Percentiles rank a stretch among this genome's conserved stretches.
Evolutionary conservation across 2,888 invertebrate genomes (phyloP).

Genomic region (Arenicola marina): DNA sequence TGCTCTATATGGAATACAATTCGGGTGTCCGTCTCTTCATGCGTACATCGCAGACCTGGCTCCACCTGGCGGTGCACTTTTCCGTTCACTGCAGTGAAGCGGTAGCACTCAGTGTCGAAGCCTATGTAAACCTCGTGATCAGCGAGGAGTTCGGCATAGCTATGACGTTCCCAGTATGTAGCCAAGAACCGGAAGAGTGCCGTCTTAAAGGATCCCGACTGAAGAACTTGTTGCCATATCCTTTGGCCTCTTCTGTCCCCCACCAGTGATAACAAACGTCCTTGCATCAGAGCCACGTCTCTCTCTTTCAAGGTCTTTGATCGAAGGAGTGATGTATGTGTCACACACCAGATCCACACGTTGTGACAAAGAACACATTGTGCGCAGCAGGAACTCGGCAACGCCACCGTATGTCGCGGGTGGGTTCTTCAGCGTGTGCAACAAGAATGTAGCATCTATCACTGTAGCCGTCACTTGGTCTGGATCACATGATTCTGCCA

Average conservation of each 20-base stretch:
- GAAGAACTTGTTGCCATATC: neutral
- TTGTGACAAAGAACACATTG: neutral
- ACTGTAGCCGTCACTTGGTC: neutral
- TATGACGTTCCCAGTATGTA: neutral
- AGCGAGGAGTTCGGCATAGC: no score
- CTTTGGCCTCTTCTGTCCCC: neutral
- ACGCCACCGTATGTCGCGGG: neutral
- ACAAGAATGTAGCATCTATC: constrained; percentile 1
- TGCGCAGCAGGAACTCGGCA: neutral
- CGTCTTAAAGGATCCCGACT: neutral
- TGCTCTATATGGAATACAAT: no score
- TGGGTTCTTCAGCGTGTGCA: neutral
- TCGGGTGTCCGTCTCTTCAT: no score
- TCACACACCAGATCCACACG: constrained; percentile 8
- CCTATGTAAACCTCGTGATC: no score
- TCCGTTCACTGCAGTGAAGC: no score
- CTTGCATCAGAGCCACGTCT: neutral
- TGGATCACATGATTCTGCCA: no score
- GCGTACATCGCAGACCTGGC: no score
- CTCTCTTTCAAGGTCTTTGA: constrained; percentile 10
- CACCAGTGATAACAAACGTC: neutral
- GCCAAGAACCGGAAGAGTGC: no score
- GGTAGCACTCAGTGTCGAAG: no score
- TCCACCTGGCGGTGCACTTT: no score
- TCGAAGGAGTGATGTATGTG: no score